Percentiles rank a stretch among this genome's conserved stretches.
Evolutionary conservation across 92 coral and sea anemone genomes (phyloP).

Genomic region (Isaurus tuberculatus): DNA sequence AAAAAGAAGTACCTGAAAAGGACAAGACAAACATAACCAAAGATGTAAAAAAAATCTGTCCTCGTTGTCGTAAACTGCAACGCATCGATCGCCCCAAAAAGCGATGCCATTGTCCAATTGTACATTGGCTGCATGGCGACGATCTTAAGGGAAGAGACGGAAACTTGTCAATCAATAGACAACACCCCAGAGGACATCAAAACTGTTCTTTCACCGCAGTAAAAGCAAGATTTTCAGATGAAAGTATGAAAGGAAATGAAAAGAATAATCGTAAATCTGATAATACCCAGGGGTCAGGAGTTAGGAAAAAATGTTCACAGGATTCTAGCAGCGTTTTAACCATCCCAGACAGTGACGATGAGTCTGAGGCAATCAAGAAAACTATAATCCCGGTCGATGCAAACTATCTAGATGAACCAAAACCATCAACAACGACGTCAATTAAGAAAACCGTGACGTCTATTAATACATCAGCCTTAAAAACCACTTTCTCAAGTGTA

Average conservation of each 20-base stretch:
- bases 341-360: constrained; percentile 35
- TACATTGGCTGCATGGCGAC: constrained; percentile 21
- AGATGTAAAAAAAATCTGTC: neutral
- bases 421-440: constrained; percentile 14
- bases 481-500: neutral
- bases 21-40: constrained; percentile 53
- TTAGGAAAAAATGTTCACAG: neutral
- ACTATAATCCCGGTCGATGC: constrained; percentile 24
- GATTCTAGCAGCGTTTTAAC: neutral
- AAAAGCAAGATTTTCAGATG: neutral
- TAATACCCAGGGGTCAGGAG: constrained; percentile 3
- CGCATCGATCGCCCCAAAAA: neutral
- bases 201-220: neutral
- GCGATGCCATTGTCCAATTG: neutral
- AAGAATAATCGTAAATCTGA: neutral
- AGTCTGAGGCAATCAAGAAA: constrained; percentile 2
- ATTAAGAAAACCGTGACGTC: constrained; percentile 23
- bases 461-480: constrained; percentile 10
- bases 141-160: neutral
- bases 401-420: constrained; percentile 10
- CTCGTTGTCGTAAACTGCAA: neutral
- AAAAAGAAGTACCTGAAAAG: neutral
- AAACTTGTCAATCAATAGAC: neutral
- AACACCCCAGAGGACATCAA: neutral
- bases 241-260: neutral